Percentiles rank a stretch among this genome's conserved stretches.
Evolutionary conservation across 2,888 invertebrate species (phyloP).

Genomic region (Drosophila peninsularis): DNA sequence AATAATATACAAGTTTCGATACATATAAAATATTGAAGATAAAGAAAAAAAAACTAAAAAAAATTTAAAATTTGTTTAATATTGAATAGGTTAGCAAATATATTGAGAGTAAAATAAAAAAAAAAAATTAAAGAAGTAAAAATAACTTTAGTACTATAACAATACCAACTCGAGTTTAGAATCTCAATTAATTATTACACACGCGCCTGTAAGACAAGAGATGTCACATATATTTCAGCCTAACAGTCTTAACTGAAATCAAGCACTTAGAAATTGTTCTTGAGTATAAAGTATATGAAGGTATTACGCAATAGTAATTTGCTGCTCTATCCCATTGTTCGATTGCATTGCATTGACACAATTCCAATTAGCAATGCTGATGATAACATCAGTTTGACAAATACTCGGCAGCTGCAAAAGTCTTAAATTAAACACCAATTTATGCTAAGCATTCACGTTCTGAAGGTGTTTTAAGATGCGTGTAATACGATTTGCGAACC

Average conservation of each 20-base stretch:
- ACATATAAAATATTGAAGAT: not conserved
- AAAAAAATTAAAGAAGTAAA: too few species aligned
- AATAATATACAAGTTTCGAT: not conserved
- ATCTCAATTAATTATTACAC: not conserved
- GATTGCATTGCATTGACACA: not conserved
- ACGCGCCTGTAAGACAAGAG: too few species aligned
- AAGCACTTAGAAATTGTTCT: not conserved
- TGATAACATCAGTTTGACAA: not conserved
- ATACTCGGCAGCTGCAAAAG: not conserved
- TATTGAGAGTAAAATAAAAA: not conserved
- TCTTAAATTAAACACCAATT: not conserved
- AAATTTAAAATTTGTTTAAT: not conserved
- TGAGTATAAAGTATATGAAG: not conserved
- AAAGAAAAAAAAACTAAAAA: not conserved
- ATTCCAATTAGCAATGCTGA: not conserved
- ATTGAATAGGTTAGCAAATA: too few species aligned
- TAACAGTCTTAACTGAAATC: too few species aligned
- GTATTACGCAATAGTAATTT: not conserved
- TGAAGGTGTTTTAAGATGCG: not conserved
- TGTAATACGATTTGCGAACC: not conserved
- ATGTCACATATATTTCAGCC: not conserved
- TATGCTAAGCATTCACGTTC: not conserved
- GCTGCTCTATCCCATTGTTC: not conserved
- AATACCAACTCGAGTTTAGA: too few species aligned
- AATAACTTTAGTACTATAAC: too few species aligned